phyloP scores from a whole-genome alignment of 1,140 invertebrate genomes.

The Drosophila trapezifrons region DNA sequence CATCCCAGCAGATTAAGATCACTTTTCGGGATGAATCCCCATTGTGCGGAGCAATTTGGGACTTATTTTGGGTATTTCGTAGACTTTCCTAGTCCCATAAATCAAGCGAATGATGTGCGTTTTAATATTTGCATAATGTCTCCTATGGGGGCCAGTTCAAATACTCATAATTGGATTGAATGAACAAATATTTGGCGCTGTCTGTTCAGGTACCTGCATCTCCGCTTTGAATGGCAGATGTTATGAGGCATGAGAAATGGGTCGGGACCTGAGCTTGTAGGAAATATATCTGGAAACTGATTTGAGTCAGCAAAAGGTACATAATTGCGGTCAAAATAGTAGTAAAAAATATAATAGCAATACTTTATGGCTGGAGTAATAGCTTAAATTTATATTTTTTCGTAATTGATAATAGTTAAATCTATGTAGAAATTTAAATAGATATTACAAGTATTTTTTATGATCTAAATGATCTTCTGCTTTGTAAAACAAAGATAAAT shows the following conservation, averaged over 20 bases:
- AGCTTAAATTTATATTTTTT: no score
- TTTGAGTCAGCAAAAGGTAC: background rate
- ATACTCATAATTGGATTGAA: conserved; percentile 33
- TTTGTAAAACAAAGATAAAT: no score
- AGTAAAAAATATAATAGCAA: no score
- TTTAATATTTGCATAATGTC: conserved; percentile 50
- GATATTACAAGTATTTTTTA: no score
- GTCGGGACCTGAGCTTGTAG: conserved; percentile 8
- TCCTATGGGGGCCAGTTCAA: conserved; percentile 9
- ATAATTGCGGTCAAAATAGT: background rate
- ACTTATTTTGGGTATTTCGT: conserved; percentile 2
- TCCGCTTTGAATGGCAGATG: conserved; percentile 22
- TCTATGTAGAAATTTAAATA: no score
- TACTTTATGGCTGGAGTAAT: no score
- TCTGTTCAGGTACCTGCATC: conserved; percentile 26
- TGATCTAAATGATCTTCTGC: no score
- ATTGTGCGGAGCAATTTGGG: conserved; percentile 39
- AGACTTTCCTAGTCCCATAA: conserved; percentile 14
- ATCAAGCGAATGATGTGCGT: conserved; percentile 36
- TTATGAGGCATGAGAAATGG: conserved; percentile 21
- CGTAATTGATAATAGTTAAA: no score
- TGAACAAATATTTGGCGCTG: conserved; percentile 22
- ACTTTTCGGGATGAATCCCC: conserved; percentile 26
- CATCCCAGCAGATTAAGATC: conserved; percentile 39
- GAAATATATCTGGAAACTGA: conserved; percentile 5